Conservation (phyloP, 2,797 vertebrate species). For the Agapornis canus region DNA sequence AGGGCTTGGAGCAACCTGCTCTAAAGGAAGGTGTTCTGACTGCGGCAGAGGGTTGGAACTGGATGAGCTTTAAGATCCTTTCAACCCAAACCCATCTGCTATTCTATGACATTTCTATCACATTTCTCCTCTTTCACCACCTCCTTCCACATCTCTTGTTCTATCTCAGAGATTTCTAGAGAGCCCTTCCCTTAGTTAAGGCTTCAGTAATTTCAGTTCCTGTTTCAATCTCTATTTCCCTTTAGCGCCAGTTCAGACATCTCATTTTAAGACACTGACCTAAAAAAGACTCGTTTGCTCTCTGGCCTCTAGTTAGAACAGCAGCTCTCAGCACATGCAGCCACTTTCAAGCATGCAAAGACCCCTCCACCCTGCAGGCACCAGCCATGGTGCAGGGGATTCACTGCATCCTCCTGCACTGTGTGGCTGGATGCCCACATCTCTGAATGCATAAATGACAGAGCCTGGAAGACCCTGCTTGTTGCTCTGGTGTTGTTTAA, state of each 20-base stretch:
- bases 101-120: not conserved
- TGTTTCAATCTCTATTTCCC: not conserved
- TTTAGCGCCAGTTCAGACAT: not conserved
- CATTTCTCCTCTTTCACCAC: accelerated
- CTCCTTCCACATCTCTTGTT: not conserved
- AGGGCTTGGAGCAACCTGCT: not conserved
- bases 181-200: not conserved
- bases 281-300: not conserved
- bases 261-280: not conserved
- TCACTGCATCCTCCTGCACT: accelerated
- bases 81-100: not conserved
- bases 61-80: not conserved
- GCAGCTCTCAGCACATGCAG: not conserved
- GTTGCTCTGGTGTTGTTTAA: not conserved
- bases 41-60: not conserved
- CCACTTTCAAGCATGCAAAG: not conserved
- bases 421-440: accelerated
- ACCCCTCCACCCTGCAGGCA: accelerated
- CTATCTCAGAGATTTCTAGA: not conserved
- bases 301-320: accelerated
- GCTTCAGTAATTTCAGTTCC: not conserved
- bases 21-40: not conserved
- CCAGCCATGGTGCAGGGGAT: accelerated
- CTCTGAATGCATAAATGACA: accelerated
- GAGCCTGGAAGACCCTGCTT: not conserved